Base-by-base conservation (phyloP, 2,888 invertebrate species). In the Drosophila nr. perissopoda region DNA sequence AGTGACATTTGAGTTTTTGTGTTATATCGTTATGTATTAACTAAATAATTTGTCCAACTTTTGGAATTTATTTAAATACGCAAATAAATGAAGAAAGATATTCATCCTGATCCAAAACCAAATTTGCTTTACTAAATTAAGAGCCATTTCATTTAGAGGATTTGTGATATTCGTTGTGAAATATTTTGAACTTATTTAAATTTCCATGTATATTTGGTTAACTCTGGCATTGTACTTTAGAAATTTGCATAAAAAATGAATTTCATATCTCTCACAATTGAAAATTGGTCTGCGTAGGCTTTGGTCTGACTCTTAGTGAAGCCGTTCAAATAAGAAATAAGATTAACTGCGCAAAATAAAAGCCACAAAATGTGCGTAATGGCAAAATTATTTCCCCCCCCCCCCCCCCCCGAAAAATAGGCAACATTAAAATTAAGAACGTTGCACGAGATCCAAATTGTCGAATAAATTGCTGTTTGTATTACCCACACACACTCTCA, bases 401-500 rank as follows among this genome's bases (percentile, higher is more conserved):
- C 45, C 8, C 11, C 13, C 48, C 45, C 13, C 48, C 45, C 8
- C 11, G 33, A 54, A 64, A 64, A 75, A 59, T 64, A 57, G 75
- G 66, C 60, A 79, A 51, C 70, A 79, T 79, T 67, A 31, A 71
- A 78, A 67, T 76, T 65, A 62, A 80, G 65, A 60, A 49, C 76
- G 36, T 56, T 40, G 31, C 76, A 65, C 33, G 60, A 53, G 33
- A n/a, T 34, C 27, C 33, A 57, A 78, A 65, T 77, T 54, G 60
- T 38, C 56, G 33, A 57, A 73, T 65, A 49, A 78, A 53, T 40
- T 56, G 38, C 51, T 53, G 31, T 56, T 51, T 25, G 34, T n/a
- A 29, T 34, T 40, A 56, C 21, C 18, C 42, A 57, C 29, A 62
- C 25, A 61, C 36, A 49, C 40, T 18, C 53, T 48, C 27, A 65